These are phyloP conservation scores for Orthonychiurus folsomi DNA, from an alignment of 2,888 invertebrate species.

Conservation along the genomic window DNA sequence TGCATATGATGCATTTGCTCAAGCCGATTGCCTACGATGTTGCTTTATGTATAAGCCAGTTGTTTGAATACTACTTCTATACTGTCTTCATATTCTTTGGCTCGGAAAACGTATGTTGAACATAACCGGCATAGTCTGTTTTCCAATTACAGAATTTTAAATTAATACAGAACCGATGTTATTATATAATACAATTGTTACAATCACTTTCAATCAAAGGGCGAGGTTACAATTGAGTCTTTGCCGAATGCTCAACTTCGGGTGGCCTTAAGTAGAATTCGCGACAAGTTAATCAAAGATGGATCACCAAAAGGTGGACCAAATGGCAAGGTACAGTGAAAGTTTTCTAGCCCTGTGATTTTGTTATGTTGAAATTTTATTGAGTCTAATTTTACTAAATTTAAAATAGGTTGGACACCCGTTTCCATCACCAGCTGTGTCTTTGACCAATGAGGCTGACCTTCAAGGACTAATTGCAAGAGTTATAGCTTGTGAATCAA, in stretches of 20 bases:
- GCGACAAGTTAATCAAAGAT: slow-evolving; percentile 57
- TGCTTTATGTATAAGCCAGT: slow-evolving; percentile 78
- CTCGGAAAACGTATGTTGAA: slow-evolving; percentile 49
- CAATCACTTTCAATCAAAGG: slow-evolving; percentile 20
- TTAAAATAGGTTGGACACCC: slow-evolving; percentile 48
- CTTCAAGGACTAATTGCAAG: slow-evolving; percentile 76
- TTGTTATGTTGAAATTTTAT: too few relatives aligned
- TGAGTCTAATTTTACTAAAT: not conserved
- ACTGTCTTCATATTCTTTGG: slow-evolving; percentile 80
- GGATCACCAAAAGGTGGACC: slow-evolving; percentile 38
- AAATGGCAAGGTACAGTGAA: slow-evolving; percentile 29
- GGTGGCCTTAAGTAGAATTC: slow-evolving; percentile 65
- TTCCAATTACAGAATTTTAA: not conserved
- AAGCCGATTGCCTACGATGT: slow-evolving; percentile 86
- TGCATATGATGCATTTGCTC: slow-evolving; percentile 77
- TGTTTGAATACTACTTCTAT: slow-evolving; percentile 88
- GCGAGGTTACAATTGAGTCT: slow-evolving; percentile 34
- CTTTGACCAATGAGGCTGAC: slow-evolving; percentile 59
- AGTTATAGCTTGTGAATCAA: slow-evolving; percentile 85
- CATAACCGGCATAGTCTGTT: not conserved
- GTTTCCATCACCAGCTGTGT: slow-evolving; percentile 55
- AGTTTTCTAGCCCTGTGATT: not conserved
- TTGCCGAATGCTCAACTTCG: slow-evolving; percentile 49
- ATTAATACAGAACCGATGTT: too few relatives aligned
- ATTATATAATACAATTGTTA: too few relatives aligned